Evolutionary conservation across 2,113 vertebrate genomes (phyloP).

Genomic region (Cairina moschata): DNA sequence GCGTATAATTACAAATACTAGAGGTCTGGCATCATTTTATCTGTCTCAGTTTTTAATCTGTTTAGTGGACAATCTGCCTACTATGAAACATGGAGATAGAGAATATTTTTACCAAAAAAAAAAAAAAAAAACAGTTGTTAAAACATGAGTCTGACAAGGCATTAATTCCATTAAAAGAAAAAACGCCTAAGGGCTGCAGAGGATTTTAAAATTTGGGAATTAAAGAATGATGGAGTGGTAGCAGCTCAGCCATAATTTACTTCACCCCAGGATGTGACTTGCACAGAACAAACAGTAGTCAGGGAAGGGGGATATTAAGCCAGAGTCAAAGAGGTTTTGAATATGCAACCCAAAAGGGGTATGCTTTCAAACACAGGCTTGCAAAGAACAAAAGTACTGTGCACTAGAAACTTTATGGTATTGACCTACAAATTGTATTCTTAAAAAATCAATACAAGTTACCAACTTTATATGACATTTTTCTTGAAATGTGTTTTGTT

Average conservation of each 20-base stretch:
- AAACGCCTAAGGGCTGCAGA: background rate
- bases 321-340: background rate
- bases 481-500: background rate
- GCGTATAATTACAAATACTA: background rate
- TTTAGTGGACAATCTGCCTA: constrained; percentile 20
- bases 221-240: background rate
- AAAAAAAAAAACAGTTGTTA: background rate
- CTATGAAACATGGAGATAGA: background rate
- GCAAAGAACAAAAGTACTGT: background rate
- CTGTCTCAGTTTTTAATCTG: background rate
- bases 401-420: background rate
- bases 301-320: background rate
- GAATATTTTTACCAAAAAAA: background rate
- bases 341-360: fast-evolving
- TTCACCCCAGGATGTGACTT: background rate
- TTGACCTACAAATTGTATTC: background rate
- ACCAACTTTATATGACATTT: background rate
- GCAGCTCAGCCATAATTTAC: background rate
- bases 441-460: background rate
- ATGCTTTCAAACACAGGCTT: background rate
- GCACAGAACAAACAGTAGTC: background rate
- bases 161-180: constrained; percentile 10
- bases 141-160: background rate
- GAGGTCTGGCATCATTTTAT: background rate
- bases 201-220: constrained; percentile 17